phyloP scores from a whole-genome alignment of 1,140 invertebrate species.

The Onthophagus taurus region DNA sequence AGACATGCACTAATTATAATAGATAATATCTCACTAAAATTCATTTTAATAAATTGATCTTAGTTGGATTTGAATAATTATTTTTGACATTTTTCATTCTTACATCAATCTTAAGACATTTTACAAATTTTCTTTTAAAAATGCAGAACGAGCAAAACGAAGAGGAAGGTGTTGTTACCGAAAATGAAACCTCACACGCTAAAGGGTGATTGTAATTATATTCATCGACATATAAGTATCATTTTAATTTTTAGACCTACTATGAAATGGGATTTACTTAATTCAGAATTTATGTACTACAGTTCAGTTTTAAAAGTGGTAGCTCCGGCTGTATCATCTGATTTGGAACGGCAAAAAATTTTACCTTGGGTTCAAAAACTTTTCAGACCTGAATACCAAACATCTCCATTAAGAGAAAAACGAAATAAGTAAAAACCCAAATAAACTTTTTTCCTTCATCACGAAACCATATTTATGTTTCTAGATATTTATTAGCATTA shows the following conservation, averaged over 20 bases:
- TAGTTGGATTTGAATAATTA: no score
- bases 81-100: no score
- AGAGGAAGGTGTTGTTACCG: no score
- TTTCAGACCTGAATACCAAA: slow-evolving; percentile 35
- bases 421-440: slow-evolving; percentile 28
- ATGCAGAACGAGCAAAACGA: no score
- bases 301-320: slow-evolving; percentile 30
- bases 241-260: not conserved
- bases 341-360: slow-evolving; percentile 23
- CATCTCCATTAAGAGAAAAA: slow-evolving; percentile 30
- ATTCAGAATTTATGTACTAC: slow-evolving; percentile 26
- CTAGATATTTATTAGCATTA: slow-evolving; percentile 30
- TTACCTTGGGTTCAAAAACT: slow-evolving; percentile 33
- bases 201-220: no score
- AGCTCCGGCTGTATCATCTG: slow-evolving; percentile 25
- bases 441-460: not conserved
- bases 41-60: no score
- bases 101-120: no score
- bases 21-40: no score
- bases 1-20: no score
- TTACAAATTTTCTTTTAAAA: no score
- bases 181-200: no score
- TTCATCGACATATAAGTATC: no score
- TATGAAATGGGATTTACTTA: slow-evolving; percentile 19
- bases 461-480: slow-evolving; percentile 7